Evolutionary conservation across 2,797 vertebrate genomes (phyloP).

Genomic region (Prionace glauca): DNA sequence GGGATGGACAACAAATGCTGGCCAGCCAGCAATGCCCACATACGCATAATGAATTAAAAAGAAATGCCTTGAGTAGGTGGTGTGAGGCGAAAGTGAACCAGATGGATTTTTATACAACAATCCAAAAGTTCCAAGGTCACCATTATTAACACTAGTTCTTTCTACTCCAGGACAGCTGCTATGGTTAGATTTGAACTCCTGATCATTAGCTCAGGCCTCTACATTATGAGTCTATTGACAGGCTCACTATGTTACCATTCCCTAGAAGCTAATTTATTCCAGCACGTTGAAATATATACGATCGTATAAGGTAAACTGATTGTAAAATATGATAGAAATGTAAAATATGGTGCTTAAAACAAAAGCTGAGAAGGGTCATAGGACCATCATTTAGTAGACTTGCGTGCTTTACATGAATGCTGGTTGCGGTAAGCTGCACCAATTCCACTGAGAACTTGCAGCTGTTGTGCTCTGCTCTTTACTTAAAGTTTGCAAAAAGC

Average conservation of each 20-base stretch:
- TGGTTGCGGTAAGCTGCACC: not conserved
- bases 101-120: not conserved
- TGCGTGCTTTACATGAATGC: not conserved
- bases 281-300: not conserved
- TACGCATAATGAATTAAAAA: no score
- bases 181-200: not conserved
- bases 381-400: not conserved
- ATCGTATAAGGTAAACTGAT: not conserved
- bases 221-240: not conserved
- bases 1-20: no score
- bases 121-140: not conserved
- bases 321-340: not conserved
- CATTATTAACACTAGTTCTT: not conserved
- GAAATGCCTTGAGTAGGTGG: not conserved
- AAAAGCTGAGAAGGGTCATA: not conserved
- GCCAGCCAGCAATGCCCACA: no score
- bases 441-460: not conserved
- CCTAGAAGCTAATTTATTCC: not conserved
- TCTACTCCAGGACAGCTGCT: not conserved
- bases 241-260: not conserved
- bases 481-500: not conserved
- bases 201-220: not conserved
- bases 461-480: not conserved
- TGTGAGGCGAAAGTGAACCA: not conserved
- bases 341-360: not conserved